phyloP scores from a whole-genome alignment of 2,888 invertebrate species.

The Protula sp. region DNA sequence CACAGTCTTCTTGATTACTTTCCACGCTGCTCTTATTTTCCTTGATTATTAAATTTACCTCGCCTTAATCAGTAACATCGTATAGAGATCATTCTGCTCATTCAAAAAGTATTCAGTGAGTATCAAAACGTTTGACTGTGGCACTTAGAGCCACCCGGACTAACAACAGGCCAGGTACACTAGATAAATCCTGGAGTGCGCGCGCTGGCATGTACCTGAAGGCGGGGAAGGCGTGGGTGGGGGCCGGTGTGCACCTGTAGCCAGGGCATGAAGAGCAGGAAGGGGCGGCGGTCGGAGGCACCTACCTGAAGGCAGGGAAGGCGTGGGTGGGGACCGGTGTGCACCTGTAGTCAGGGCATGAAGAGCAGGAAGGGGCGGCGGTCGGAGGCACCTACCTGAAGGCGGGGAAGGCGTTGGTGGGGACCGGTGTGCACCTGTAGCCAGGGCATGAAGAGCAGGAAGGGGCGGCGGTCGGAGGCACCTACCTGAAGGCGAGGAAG shows the following conservation, averaged over 20 bases:
- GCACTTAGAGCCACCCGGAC: no score
- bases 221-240: slow-evolving; percentile 56
- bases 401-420: background rate
- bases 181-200: no score
- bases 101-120: no score
- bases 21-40: no score
- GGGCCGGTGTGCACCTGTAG: slow-evolving; percentile 62
- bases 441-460: slow-evolving; percentile 55
- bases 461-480: slow-evolving; percentile 38
- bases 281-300: slow-evolving; percentile 40
- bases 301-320: slow-evolving; percentile 28
- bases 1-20: no score
- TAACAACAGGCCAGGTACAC: no score
- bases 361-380: slow-evolving; percentile 54
- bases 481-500: slow-evolving; percentile 45
- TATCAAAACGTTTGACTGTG: no score
- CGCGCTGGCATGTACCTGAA: slow-evolving; percentile 59
- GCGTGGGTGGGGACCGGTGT: slow-evolving; percentile 53
- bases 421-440: slow-evolving; percentile 58
- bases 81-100: no score
- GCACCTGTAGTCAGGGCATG: slow-evolving; percentile 59
- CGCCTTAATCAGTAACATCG: no score
- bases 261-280: slow-evolving; percentile 54
- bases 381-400: slow-evolving; percentile 27
- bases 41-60: no score